Base-by-base conservation (phyloP, 2,797 vertebrate genomes). In the Limnodromus scolopaceus region DNA sequence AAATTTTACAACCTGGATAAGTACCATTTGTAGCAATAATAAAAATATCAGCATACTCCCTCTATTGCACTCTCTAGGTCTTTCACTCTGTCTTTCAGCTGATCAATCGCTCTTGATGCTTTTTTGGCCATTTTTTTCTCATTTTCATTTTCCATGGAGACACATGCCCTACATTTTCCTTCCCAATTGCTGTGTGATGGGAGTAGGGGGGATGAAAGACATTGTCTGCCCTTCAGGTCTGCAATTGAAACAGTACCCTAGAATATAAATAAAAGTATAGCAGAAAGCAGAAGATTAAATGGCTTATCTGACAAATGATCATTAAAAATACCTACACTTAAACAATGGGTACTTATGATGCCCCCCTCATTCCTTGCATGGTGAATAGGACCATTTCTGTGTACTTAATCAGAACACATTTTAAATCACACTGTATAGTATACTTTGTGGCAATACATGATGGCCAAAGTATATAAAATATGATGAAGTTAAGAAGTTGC, bases 401-500 rank as follows among this genome's bases (percentile, higher is more conserved):
- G 83, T 96, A 93, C 87, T 98, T 98, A 97, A 97, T 98, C 95
- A 97, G 96, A 96, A 96, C 96, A 97, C 97, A 84, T 95, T 97
- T 97, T 98, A 98, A 98, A 98, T 98, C 97, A 98, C 95, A 60
- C 91, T 53, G 15, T 85, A 94, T 84, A 97, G 84, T 63, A 75
- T 92, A 95, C 90, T 96, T 97, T 97, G 96, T 97, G 97, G 97
- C 95, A 93, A 97, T 92, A 84, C 9, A 12, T 84, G 86, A 97
- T 97, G 96, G 97, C 97, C 98, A 98, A 98, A 97, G 85, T 96
- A 97, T 95, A 98, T 98, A 98, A 98, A 98, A 98, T 97, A 98
- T 46, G 87, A 96, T 88, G 93, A 95, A 97, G 92, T 96, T 98
- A 98, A 98, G 97, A 98, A 97, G 97, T 95, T 97, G 94, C 98